Conservation (phyloP, 2,797 vertebrate genomes). For the Catostomus latipinnis region DNA sequence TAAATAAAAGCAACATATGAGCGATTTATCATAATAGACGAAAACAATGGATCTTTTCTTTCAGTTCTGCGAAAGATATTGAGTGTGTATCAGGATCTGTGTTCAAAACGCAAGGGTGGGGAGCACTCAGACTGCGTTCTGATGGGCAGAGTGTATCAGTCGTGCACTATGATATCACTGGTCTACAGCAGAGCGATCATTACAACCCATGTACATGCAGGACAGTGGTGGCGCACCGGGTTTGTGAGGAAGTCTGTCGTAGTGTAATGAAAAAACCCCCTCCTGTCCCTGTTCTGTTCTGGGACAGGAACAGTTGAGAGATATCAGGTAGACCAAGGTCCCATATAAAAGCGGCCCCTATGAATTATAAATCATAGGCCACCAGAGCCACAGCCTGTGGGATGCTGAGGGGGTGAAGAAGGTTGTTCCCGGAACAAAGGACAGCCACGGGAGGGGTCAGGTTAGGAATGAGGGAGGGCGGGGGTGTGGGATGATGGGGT, state of each 20-base stretch:
- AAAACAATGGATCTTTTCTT: slow-evolving; percentile 22
- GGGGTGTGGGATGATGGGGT: slow-evolving; percentile 38
- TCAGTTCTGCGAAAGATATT: slow-evolving; percentile 23
- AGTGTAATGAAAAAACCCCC: slow-evolving; percentile 74
- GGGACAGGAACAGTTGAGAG: slow-evolving; percentile 78
- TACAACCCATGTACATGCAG: slow-evolving; percentile 73
- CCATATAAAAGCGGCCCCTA: slow-evolving; percentile 86
- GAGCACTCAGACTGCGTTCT: slow-evolving; percentile 12
- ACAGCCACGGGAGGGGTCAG: slow-evolving; percentile 69
- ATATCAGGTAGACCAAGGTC: slow-evolving; percentile 87
- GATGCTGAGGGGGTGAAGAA: slow-evolving; percentile 76
- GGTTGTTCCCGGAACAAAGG: slow-evolving; percentile 86
- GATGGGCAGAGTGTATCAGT: neutral
- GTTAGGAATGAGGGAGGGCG: slow-evolving; percentile 35
- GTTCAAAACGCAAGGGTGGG: slow-evolving; percentile 46
- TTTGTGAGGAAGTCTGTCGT: slow-evolving; percentile 75
- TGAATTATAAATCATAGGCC: slow-evolving; percentile 90
- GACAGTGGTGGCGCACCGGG: slow-evolving; percentile 64
- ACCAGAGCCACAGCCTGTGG: slow-evolving; percentile 85
- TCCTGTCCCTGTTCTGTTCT: slow-evolving; percentile 65
- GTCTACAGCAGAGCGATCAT: slow-evolving; percentile 65
- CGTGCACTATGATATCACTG: slow-evolving; percentile 48
- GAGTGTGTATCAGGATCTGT: neutral
- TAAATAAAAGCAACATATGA: no score
- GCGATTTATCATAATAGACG: slow-evolving; percentile 25